Evolutionary conservation across 2,113 vertebrate genomes (phyloP).

Genomic region (Vulpes vulpes): DNA sequence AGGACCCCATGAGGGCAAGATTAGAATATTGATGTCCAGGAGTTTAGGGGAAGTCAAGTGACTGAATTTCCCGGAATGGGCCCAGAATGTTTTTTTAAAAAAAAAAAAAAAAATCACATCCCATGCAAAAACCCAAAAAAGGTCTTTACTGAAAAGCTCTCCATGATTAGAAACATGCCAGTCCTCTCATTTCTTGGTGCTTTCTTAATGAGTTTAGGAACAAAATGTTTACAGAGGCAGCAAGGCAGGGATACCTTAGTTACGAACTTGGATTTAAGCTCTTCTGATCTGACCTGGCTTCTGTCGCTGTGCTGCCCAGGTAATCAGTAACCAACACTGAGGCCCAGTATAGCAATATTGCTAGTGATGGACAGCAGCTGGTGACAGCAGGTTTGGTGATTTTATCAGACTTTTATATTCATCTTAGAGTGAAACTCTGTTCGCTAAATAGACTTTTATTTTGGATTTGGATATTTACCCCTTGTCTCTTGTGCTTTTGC

Average conservation of each 20-base stretch:
- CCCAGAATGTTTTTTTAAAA: not conserved
- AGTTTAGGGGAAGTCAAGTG: not conserved
- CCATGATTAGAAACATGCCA: not conserved
- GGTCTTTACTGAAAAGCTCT: not conserved
- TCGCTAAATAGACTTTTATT: not conserved
- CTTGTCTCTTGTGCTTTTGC: too few species aligned
- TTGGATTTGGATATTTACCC: not conserved
- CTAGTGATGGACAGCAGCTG: too few species aligned
- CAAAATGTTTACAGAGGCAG: not conserved
- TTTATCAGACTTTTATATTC: not conserved
- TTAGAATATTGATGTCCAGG: not conserved
- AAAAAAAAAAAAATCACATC: not conserved
- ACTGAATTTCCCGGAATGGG: not conserved
- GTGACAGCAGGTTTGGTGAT: not conserved
- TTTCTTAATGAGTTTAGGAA: not conserved
- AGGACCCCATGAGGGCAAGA: not conserved
- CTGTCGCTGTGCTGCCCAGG: not conserved
- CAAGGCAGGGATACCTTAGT: too few species aligned
- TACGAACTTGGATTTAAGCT: not conserved
- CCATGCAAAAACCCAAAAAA: not conserved
- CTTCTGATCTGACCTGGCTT: not conserved
- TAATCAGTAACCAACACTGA: not conserved
- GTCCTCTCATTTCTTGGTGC: not conserved
- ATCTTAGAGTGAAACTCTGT: not conserved
- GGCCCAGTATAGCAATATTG: accelerated